Conservation (phyloP, 1,140 invertebrate species). For the Chrysopa pallens region DNA sequence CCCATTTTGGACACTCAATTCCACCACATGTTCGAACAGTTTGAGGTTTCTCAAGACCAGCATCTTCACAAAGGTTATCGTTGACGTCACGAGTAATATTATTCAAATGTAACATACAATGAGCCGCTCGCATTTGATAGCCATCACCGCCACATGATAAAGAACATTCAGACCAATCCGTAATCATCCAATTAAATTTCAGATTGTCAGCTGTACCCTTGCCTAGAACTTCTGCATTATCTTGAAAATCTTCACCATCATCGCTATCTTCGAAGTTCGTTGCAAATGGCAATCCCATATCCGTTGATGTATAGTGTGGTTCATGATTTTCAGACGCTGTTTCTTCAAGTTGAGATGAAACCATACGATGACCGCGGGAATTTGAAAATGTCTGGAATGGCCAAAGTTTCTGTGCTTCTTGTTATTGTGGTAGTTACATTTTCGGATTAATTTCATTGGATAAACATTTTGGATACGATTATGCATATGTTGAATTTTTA, state of each 20-base stretch:
- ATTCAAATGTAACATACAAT: constrained; percentile 39
- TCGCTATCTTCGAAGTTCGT: constrained; percentile 2
- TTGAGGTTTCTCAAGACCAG: constrained; percentile 39
- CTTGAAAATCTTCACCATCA: constrained; percentile 8
- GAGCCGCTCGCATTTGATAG: constrained; percentile 45
- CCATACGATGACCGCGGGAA: constrained; percentile 33
- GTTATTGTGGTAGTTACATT: constrained; percentile 13
- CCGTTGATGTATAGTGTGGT: constrained; percentile 4
- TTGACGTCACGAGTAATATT: constrained; percentile 39
- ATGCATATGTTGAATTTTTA: too few species aligned
- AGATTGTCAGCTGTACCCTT: constrained; percentile 29
- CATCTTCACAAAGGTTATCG: constrained; percentile 47
- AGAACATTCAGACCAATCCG: constrained; percentile 73
- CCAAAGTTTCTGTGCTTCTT: constrained; percentile 40
- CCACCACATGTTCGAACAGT: constrained; percentile 49
- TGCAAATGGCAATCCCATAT: constrained; percentile 1
- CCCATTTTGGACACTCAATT: constrained; percentile 54
- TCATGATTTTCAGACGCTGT: neutral
- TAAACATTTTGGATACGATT: neutral
- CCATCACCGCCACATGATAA: constrained; percentile 59
- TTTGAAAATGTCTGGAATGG: constrained; percentile 48
- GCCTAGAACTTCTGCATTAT: constrained; percentile 20
- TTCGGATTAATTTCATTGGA: constrained; percentile 1
- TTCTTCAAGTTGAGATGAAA: constrained; percentile 13
- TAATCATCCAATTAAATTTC: constrained; percentile 61